Evolutionary conservation across 2,888 invertebrate species (phyloP), one percentile per base, ranked within the genome.

Genomic region (Clepsis dumicolana): DNA sequence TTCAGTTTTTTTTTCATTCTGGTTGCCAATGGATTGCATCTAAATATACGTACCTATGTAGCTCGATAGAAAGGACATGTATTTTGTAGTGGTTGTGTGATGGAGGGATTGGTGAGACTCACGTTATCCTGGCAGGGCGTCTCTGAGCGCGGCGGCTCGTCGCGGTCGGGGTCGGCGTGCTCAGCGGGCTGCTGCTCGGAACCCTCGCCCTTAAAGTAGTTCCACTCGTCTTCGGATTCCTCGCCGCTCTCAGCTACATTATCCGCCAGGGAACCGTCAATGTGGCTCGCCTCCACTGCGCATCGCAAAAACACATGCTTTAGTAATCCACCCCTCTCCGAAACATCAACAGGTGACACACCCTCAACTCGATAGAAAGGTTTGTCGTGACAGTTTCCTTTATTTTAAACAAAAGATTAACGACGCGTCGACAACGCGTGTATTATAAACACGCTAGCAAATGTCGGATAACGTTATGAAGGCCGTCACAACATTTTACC

Each of bases 141-240:
- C 81, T 91, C 91, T 16, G 93, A 92, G 78, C 87, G 94, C 74
- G 88, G 91, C 66, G 85, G 89, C 78, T 90, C 91, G 84, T 94
- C 94, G 57, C 50, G 63, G 59, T 63, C 68, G 77, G 95, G 68
- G 52, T 68, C 68, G 68, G 52, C 68, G 77, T 95, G 21, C 84
- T 90, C 91, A 73, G 86, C 87, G 48, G 95, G 95, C 77, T 95
- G 94, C 68, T 94, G 93, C 74, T 95, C 86, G 78, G 94, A 94
- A 78, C 95, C 94, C 80, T 95, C 96, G 77, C 95, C 95, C 84
- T 95, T 95, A 87, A 95, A 96, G 86, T 97, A 97, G 88, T 97
- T 97, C 97, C 97, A 97, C 96, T 97, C 97, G 95, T 97, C 97
- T 91, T 97, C 97, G 76, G 96, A 96, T 76, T 96, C 96, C 77